These are phyloP conservation scores for Bicyclus anynana DNA, from an alignment of 1,140 invertebrate species.

Conservation along the genomic window DNA sequence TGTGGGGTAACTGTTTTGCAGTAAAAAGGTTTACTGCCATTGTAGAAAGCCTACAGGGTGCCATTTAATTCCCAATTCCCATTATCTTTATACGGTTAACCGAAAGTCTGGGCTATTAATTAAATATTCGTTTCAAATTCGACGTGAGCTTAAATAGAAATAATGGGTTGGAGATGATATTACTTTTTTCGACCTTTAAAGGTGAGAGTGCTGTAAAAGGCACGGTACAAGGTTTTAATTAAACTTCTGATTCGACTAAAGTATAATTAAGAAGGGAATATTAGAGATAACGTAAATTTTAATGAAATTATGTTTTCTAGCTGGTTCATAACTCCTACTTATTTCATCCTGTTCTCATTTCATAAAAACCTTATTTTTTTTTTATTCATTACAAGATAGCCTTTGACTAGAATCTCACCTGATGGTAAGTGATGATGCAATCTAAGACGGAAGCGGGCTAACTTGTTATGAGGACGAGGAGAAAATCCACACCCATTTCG, in stretches of 20 bases:
- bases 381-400: too few relatives aligned
- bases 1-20: slow-evolving; percentile 38
- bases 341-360: too few relatives aligned
- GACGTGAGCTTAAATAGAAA: neutral
- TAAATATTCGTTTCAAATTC: slow-evolving; percentile 4
- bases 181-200: neutral
- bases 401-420: too few relatives aligned
- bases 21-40: slow-evolving; percentile 38
- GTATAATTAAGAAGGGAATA: neutral
- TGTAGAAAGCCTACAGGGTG: slow-evolving; percentile 9
- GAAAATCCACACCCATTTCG: too few relatives aligned
- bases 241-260: neutral
- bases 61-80: slow-evolving; percentile 21
- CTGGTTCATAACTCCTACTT: too few relatives aligned
- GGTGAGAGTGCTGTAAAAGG: neutral
- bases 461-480: too few relatives aligned
- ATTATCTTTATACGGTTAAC: slow-evolving; percentile 20
- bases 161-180: neutral
- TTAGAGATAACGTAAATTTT: neutral
- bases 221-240: neutral
- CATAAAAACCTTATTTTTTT: too few relatives aligned
- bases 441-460: too few relatives aligned
- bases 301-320: neutral
- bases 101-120: slow-evolving; percentile 11
- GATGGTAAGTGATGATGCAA: too few relatives aligned